Evolutionary conservation across 2,888 invertebrate species (phyloP).

Genomic region (Bursaphelenchus okinawaensis): DNA sequence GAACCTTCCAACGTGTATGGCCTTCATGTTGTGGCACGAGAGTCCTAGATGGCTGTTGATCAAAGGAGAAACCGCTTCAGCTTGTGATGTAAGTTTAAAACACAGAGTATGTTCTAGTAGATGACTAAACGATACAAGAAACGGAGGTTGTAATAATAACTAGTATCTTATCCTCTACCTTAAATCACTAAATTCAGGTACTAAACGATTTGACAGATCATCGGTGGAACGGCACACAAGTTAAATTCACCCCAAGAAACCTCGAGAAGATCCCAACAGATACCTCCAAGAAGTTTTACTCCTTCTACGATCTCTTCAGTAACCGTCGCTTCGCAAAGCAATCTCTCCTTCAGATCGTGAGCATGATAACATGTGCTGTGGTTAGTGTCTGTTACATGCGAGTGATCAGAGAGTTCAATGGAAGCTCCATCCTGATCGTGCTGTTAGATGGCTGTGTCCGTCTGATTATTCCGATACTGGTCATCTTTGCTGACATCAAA

Average conservation of each 20-base stretch:
- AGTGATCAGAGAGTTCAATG: slow-evolving; percentile 31
- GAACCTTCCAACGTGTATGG: slow-evolving; percentile 43
- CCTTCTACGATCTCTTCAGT: slow-evolving; percentile 44
- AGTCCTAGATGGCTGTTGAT: slow-evolving; percentile 50
- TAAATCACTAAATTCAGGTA: slow-evolving; percentile 27
- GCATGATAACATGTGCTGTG: slow-evolving; percentile 49
- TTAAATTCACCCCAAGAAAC: slow-evolving; percentile 37
- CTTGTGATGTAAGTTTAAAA: slow-evolving; percentile 36
- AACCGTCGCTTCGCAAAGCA: slow-evolving; percentile 43
- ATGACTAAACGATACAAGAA: not conserved
- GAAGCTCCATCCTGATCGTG: slow-evolving; percentile 43
- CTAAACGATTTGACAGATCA: slow-evolving; percentile 50
- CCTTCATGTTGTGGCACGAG: slow-evolving; percentile 50
- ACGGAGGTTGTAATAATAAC: not conserved
- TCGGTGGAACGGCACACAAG: slow-evolving; percentile 51
- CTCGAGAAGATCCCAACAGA: slow-evolving; percentile 31
- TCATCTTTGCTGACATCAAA: slow-evolving; percentile 43
- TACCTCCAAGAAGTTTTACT: slow-evolving; percentile 34
- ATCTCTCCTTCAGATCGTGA: slow-evolving; percentile 45
- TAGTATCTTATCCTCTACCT: not conserved
- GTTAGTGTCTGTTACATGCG: slow-evolving; percentile 46
- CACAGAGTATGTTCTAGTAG: not conserved
- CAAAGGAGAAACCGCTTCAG: slow-evolving; percentile 35
- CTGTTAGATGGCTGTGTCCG: slow-evolving; percentile 48
- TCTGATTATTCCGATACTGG: slow-evolving; percentile 39